Conservation (phyloP, 2,113 vertebrate species). For the Urocitellus parryii region DNA sequence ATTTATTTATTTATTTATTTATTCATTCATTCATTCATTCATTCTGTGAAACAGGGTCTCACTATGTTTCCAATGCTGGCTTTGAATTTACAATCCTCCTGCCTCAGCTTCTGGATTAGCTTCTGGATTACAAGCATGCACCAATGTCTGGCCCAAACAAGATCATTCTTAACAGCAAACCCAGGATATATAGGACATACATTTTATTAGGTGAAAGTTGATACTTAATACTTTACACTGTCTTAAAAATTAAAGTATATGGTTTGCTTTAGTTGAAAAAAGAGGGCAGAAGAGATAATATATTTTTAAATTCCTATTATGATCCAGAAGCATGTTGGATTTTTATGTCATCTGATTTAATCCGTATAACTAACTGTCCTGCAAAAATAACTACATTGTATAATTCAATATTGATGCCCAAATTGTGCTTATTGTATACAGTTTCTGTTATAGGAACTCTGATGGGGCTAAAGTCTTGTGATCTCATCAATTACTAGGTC, state of each 20-base stretch:
- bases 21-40: no score
- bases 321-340: neutral
- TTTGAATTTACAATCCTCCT: neutral
- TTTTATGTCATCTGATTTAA: neutral
- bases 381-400: neutral
- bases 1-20: no score
- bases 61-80: neutral
- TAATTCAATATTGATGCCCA: neutral
- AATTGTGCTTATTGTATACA: neutral
- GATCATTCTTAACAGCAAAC: conserved; percentile 8
- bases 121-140: neutral
- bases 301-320: neutral
- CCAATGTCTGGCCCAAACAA: neutral
- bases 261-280: conserved; percentile 15
- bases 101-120: neutral
- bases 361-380: neutral
- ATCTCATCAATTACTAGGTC: neutral
- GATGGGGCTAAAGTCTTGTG: neutral
- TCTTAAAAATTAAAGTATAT: conserved; percentile 19
- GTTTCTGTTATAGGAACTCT: neutral
- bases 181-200: neutral
- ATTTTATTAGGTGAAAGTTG: conserved; percentile 20
- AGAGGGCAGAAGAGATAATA: neutral
- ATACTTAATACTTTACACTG: neutral
- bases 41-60: neutral